Conservation (phyloP, 2,888 invertebrate species). For the Ceramica pisi region DNA sequence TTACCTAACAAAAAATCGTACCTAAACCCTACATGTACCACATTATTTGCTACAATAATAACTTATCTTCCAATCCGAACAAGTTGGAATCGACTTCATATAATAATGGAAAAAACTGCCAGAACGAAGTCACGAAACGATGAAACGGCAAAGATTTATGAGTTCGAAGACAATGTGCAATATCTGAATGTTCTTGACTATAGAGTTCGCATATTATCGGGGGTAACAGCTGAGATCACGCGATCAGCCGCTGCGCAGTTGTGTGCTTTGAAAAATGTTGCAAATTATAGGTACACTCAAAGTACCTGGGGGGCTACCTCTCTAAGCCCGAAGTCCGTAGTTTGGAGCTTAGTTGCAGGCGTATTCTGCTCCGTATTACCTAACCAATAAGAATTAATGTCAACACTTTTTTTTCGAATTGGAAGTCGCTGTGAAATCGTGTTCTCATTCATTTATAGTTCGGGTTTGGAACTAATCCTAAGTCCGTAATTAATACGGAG, state of each 20-base stretch:
- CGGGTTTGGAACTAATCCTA: no score
- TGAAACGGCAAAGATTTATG: constrained; percentile 66
- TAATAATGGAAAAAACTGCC: constrained; percentile 67
- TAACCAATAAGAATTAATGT: no score
- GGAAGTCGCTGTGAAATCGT: no score
- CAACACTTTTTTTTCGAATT: no score
- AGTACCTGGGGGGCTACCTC: no score
- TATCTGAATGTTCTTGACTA: constrained; percentile 55
- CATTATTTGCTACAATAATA: constrained; percentile 49
- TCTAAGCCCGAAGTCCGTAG: no score
- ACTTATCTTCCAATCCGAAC: constrained; percentile 47
- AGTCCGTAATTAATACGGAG: no score
- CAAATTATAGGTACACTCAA: neutral
- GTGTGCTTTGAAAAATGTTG: constrained; percentile 18
- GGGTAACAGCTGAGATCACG: constrained; percentile 49
- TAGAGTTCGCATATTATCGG: constrained; percentile 55
- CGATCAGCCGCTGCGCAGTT: constrained; percentile 22
- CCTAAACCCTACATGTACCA: constrained; percentile 2
- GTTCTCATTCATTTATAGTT: no score
- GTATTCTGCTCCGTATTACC: no score
- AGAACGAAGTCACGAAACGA: constrained; percentile 63
- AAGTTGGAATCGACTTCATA: constrained; percentile 61
- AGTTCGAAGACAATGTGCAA: constrained; percentile 63
- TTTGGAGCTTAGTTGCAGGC: no score
- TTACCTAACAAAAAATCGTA: neutral